Base-by-base conservation (phyloP, 2,888 invertebrate species). In the Platypus cylindrus region DNA sequence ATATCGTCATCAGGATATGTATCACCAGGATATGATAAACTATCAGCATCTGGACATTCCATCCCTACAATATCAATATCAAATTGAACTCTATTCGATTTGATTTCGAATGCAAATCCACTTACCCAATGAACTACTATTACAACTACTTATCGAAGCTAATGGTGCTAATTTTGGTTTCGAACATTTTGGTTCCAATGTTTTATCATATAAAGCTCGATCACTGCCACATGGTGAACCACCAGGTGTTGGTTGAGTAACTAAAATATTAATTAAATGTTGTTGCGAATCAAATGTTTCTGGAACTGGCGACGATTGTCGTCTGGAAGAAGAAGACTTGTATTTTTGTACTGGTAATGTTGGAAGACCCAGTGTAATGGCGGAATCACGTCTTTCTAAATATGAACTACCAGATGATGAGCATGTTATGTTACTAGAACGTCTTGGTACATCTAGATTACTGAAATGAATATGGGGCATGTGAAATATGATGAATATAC, bases 381-480 rank as follows among this genome's bases (percentile, higher is more conserved):
- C 79, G 13, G 84, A 84, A 45, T 80, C 82, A 32, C 85, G 73
- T 32, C 84, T 71, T 58, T 85, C 85, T 54, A 85, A 66, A 55
- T 84, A 85, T 37, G 83, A 83, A 56, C 83, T 83, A 38, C 80
- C 84, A 22, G 83, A 82, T 54, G 84, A 84, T 48, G 84, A 85
- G 60, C 83, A 84, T 17, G 85, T 85, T 51, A 82, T 79, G 45
- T 82, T 84, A 55, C 84, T 84, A 48, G 79, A 70, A 29, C 85
- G 71, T 26, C 84, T 61, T 7, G 70, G 61, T 17, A 58, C 58
- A 38, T 58, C 52, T 30, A 60, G 44, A 38, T 57, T 55, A 25
- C 59, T 60, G 43, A 7, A 51, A 52, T 39, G 40, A 22, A 17
- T n/a, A n/a, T n/a, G n/a, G n/a, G n/a, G n/a, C n/a, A n/a, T n/a